Evolutionary conservation across 1,140 invertebrate species (phyloP).

Genomic region (Musca vetustissima): DNA sequence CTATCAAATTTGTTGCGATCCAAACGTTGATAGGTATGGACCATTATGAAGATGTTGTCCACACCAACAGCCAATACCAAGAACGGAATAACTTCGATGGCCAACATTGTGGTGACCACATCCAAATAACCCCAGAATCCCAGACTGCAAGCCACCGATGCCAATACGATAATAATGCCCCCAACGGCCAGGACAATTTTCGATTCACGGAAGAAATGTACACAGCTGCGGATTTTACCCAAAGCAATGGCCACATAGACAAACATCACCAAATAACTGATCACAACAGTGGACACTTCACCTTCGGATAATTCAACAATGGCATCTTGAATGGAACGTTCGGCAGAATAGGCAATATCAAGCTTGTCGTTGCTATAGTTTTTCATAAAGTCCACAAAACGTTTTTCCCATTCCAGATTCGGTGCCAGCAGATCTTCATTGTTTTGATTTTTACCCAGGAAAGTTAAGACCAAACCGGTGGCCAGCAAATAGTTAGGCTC

Average conservation of each 20-base stretch:
- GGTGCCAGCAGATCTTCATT: constrained; percentile 59
- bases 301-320: constrained; percentile 77
- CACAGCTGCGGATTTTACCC: constrained; percentile 69
- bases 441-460: constrained; percentile 71
- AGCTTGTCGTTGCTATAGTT: constrained; percentile 70
- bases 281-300: constrained; percentile 77
- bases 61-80: constrained; percentile 90
- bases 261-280: constrained; percentile 92
- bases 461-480: constrained; percentile 73
- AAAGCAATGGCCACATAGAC: constrained; percentile 84
- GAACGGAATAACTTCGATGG: constrained; percentile 92
- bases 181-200: constrained; percentile 80
- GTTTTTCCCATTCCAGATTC: constrained; percentile 77
- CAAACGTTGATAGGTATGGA: constrained; percentile 66
- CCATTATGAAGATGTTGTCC: constrained; percentile 92
- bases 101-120: constrained; percentile 80
- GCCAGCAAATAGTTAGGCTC: constrained; percentile 61
- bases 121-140: constrained; percentile 82
- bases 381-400: constrained; percentile 78
- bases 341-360: constrained; percentile 76
- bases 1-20: constrained; percentile 51
- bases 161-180: constrained; percentile 81
- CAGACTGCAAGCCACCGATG: constrained; percentile 78
- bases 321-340: constrained; percentile 89
- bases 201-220: constrained; percentile 69